A percentile compares a stretch with the other conserved stretches of the same genome.
Evolutionary conservation across 1,140 invertebrate species (phyloP).

Genomic region (Ooceraea biroi): DNA sequence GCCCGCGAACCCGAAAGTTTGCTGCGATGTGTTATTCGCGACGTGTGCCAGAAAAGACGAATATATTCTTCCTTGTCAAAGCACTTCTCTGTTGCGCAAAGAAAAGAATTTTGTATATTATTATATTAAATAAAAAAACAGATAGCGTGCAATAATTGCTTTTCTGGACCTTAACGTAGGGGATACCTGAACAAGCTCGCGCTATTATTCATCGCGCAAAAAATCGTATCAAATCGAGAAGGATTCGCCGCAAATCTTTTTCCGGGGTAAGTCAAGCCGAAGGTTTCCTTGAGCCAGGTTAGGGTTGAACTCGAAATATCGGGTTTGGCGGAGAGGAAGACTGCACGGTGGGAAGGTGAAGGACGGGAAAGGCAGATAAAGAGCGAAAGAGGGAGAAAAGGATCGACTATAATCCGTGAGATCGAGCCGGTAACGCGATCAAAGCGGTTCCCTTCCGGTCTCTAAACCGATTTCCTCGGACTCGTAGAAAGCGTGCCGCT

Average conservation of each 20-base stretch:
- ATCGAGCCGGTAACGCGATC: slow-evolving; percentile 78
- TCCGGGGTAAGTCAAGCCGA: slow-evolving; percentile 51
- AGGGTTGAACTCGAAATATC: slow-evolving; percentile 72
- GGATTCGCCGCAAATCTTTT: slow-evolving; percentile 22
- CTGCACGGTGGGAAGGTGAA: slow-evolving; percentile 27
- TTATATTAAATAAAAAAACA: no score
- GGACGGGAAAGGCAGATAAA: slow-evolving; percentile 40
- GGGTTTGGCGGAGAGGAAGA: slow-evolving; percentile 64
- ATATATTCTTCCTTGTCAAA: not conserved
- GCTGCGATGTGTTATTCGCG: not conserved
- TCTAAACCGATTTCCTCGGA: slow-evolving; percentile 76
- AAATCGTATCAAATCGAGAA: slow-evolving; percentile 30
- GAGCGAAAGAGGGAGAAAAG: slow-evolving; percentile 19
- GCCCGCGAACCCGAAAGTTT: not conserved
- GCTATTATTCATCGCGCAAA: slow-evolving; percentile 7
- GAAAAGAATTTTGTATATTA: not conserved
- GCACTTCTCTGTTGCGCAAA: no score
- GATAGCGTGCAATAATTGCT: not conserved
- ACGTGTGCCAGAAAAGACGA: not conserved
- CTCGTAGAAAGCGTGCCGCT: slow-evolving; percentile 69
- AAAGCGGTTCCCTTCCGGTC: slow-evolving; percentile 72
- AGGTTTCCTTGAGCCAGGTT: slow-evolving; percentile 61
- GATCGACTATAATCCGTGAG: slow-evolving; percentile 73
- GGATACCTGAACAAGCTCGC: not conserved
- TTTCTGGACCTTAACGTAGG: not conserved